A percentile compares a stretch with the other conserved stretches of the same genome.
Conservation (phyloP, 2,888 invertebrate genomes). For the Tryphoninae sp. region DNA sequence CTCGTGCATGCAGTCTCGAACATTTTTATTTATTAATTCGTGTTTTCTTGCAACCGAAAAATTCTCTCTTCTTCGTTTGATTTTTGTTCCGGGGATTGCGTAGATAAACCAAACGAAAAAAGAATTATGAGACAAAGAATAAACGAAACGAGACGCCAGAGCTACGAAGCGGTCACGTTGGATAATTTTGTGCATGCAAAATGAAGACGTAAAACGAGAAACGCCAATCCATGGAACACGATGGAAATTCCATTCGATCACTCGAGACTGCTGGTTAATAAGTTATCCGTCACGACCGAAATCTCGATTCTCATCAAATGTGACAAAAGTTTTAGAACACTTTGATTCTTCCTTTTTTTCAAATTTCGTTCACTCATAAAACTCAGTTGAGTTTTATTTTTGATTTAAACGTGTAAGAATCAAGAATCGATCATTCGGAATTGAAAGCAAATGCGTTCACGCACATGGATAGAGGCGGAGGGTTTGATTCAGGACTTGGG, state of each 20-base stretch:
- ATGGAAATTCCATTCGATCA: neutral
- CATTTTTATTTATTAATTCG: neutral
- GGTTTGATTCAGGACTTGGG: conserved; percentile 11
- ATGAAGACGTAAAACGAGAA: neutral
- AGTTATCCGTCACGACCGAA: neutral
- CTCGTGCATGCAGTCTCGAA: conserved; percentile 23
- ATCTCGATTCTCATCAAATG: neutral
- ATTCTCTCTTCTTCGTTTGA: neutral
- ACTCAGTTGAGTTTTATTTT: neutral
- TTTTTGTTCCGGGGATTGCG: neutral
- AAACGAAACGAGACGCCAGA: neutral
- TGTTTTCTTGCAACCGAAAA: neutral
- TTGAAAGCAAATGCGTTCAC: neutral
- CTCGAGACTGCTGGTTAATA: neutral
- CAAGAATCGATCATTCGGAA: neutral
- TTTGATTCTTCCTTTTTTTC: neutral
- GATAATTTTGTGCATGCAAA: conserved; percentile 14
- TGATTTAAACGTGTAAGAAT: neutral
- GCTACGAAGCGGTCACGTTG: neutral
- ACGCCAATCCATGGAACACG: neutral
- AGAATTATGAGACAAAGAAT: neutral
- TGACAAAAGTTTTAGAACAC: neutral
- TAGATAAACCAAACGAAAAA: neutral
- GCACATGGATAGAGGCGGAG: neutral
- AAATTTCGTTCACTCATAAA: neutral